phyloP scores from a whole-genome alignment of 2,797 vertebrate genomes.

The Sebastolobus alascanus region DNA sequence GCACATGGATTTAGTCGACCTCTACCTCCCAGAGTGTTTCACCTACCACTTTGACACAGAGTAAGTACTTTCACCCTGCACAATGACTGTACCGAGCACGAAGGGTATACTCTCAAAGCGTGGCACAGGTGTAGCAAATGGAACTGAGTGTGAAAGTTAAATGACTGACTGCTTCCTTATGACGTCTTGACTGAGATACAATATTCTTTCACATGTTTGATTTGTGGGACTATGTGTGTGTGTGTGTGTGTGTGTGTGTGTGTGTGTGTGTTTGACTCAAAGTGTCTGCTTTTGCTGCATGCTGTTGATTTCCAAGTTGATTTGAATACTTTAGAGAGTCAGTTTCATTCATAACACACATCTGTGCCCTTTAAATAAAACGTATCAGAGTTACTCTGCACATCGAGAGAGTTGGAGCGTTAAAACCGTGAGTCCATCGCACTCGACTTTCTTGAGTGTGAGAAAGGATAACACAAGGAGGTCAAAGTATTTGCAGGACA shows the following conservation, averaged over 20 bases:
- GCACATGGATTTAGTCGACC: conserved; percentile 84
- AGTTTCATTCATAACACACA: background rate
- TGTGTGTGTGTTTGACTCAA: background rate
- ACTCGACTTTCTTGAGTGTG: too few relatives aligned
- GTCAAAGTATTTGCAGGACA: background rate
- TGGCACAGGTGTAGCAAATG: conserved; percentile 11
- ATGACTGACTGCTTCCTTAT: background rate
- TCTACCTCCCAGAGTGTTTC: conserved; percentile 85
- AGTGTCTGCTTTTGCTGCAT: background rate
- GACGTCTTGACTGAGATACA: background rate
- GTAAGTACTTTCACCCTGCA: conserved; percentile 69
- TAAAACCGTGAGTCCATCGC: background rate
- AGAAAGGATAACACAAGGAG: background rate
- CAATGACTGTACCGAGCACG: background rate
- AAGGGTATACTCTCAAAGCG: background rate
- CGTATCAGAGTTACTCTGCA: background rate
- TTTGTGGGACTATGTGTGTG: background rate
- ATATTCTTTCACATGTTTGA: background rate
- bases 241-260: background rate
- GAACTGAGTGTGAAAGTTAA: background rate
- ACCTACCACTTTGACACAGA: conserved; percentile 81
- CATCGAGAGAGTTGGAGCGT: background rate
- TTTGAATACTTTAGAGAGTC: conserved; percentile 5
- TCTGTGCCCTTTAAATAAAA: background rate
- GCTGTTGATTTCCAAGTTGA: background rate